A percentile compares a stretch with the other conserved stretches of the same genome.
Evolutionary conservation across 2,888 invertebrate genomes (phyloP).

Genomic region (Eupeodes luniger): DNA sequence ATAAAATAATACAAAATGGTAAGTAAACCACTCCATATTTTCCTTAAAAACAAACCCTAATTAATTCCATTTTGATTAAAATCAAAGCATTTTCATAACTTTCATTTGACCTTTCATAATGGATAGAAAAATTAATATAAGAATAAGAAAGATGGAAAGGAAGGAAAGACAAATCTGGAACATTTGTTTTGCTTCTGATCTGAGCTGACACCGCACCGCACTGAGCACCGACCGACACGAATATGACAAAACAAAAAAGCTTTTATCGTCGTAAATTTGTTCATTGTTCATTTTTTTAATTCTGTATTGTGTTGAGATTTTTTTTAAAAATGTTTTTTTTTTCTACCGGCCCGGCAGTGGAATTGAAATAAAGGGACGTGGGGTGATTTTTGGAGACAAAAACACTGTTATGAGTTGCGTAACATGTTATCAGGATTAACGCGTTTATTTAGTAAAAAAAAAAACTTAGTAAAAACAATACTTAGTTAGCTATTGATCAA

Average conservation of each 20-base stretch:
- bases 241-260: slow-evolving; percentile 27
- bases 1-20: slow-evolving; percentile 51
- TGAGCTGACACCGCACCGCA: too few relatives aligned
- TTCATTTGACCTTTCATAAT: slow-evolving; percentile 69
- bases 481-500: slow-evolving; percentile 21
- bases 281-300: background rate
- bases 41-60: background rate
- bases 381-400: slow-evolving; percentile 49
- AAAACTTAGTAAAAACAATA: slow-evolving; percentile 15
- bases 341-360: slow-evolving; percentile 3
- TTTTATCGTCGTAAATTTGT: slow-evolving; percentile 47
- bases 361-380: background rate
- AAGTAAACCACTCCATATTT: slow-evolving; percentile 26
- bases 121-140: slow-evolving; percentile 17
- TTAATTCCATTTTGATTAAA: background rate
- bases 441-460: background rate
- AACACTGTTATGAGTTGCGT: slow-evolving; percentile 49
- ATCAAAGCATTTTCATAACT: slow-evolving; percentile 47
- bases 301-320: background rate
- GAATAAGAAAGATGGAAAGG: slow-evolving; percentile 5
- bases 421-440: slow-evolving; percentile 35
- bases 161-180: slow-evolving; percentile 40
- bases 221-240: slow-evolving; percentile 7
- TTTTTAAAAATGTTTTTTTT: background rate
- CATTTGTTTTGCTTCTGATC: slow-evolving; percentile 40